Percentiles rank a stretch among this genome's conserved stretches.
These are phyloP conservation scores for Lepas anatifera DNA, from an alignment of 2,888 invertebrate species.

Conservation along the genomic window DNA sequence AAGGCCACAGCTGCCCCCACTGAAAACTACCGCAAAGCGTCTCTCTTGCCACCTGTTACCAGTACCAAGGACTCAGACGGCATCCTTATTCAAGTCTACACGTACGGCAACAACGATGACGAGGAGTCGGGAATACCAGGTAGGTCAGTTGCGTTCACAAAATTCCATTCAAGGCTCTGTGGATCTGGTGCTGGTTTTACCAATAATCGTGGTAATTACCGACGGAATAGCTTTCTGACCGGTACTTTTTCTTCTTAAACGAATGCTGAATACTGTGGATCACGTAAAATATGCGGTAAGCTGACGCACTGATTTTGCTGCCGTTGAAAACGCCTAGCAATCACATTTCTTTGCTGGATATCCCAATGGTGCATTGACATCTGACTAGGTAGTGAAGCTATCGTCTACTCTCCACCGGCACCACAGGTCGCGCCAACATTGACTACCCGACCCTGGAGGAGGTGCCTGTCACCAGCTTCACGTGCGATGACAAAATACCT, in stretches of 20 bases:
- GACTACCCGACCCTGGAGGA: not conserved
- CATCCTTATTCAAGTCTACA: not conserved
- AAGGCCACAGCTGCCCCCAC: not conserved
- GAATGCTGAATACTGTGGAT: no score
- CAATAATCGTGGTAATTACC: no score
- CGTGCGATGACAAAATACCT: not conserved
- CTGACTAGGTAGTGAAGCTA: no score
- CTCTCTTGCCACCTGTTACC: not conserved
- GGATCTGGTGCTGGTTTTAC: no score
- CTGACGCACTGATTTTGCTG: not conserved
- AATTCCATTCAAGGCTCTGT: not conserved
- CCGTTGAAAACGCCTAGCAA: not conserved
- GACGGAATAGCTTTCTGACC: not conserved
- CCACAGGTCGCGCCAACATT: not conserved
- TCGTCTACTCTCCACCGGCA: not conserved
- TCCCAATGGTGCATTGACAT: not conserved
- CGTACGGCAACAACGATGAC: not conserved
- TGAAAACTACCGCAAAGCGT: not conserved
- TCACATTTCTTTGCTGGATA: not conserved
- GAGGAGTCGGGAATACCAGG: not conserved
- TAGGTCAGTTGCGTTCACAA: not conserved
- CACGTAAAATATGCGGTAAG: not conserved
- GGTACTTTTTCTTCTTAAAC: not conserved
- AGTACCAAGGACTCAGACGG: not conserved
- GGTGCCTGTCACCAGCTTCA: not conserved